A percentile compares a stretch with the other conserved stretches of the same genome.
Evolutionary conservation across 2,888 invertebrate genomes (phyloP).

Genomic region (Brenthis daphne): DNA sequence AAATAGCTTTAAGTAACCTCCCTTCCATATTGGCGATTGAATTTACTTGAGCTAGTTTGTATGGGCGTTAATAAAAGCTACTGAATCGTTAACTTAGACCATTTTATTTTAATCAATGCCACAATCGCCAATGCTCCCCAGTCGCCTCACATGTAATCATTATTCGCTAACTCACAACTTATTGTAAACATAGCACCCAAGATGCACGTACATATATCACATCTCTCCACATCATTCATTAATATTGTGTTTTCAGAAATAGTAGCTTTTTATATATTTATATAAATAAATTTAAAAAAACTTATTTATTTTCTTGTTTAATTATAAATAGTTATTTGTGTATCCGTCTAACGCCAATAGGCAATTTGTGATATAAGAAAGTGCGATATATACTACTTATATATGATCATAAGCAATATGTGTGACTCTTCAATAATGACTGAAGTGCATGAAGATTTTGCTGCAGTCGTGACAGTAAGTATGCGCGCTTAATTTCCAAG

Average conservation of each 20-base stretch:
- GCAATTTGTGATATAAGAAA: slow-evolving; percentile 1
- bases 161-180: slow-evolving; percentile 14
- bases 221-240: neutral
- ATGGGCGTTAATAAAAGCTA: slow-evolving; percentile 11
- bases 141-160: slow-evolving; percentile 2
- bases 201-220: slow-evolving; percentile 16
- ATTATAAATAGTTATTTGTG: slow-evolving; percentile 11
- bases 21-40: slow-evolving; percentile 17
- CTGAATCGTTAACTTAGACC: slow-evolving; percentile 12
- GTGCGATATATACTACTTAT: slow-evolving; percentile 13
- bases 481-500: neutral
- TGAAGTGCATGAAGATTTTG: slow-evolving; percentile 32
- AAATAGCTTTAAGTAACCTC: slow-evolving; percentile 10
- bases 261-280: too few species aligned
- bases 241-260: too few species aligned
- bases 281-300: too few species aligned
- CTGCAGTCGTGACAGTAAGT: slow-evolving; percentile 26
- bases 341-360: slow-evolving; percentile 23
- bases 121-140: slow-evolving; percentile 14
- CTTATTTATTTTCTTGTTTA: neutral
- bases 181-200: slow-evolving; percentile 8
- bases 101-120: slow-evolving; percentile 23
- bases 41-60: slow-evolving; percentile 19
- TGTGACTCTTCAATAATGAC: slow-evolving; percentile 25
- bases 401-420: slow-evolving; percentile 15